Evolutionary conservation across 1,140 invertebrate species (phyloP), one percentile per base, ranked within the genome.

Genomic region (Heterodera carotae): DNA sequence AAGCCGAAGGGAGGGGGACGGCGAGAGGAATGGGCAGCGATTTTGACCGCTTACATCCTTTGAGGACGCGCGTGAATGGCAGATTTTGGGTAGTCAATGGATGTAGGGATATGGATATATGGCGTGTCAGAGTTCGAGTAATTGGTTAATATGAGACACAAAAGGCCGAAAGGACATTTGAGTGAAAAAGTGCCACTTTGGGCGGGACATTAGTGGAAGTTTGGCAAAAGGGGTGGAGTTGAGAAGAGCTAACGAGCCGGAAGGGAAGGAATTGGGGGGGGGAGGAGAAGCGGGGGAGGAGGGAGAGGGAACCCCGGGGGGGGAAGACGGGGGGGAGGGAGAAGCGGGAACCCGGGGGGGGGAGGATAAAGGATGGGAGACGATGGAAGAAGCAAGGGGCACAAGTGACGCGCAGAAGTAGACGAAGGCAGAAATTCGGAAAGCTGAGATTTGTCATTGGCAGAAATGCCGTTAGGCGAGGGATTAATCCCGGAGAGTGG

Each of bases 131-230:
- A 18, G 15, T 22, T 15, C 4, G 4, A 56, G 48, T 4, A 56
- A 22, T 56, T 56, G 12, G 48, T 15, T 22, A 56, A 22, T 22
- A 18, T 56, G 48, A 22, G 12, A 34, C 8, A 25, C n/a, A 66
- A 66, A 66, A 29, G 62, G 62, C 0, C 8, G 22, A 34, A 66
- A 34, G 29, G 62, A 66, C 29, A 66, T 66, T 66, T 66, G 29
- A 34, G 25, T 12, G 27, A 27, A 66, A 66, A 66, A 66, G 62
- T 66, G 62, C 62, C 62, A 66, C 7, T 25, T 62, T 62, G 60
- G 60, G 7, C 8, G 60, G 22, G 39, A 12, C 39, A 12, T 12
- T 43, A 12, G 39, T 10, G 2, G 39, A 12, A 12, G 7, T 43
- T 43, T 43, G 39, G 39, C 7, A 43, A 43, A 12, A 12, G 39